phyloP scores from a whole-genome alignment of 2,797 vertebrate species.

The Linurgus olivaceus region DNA sequence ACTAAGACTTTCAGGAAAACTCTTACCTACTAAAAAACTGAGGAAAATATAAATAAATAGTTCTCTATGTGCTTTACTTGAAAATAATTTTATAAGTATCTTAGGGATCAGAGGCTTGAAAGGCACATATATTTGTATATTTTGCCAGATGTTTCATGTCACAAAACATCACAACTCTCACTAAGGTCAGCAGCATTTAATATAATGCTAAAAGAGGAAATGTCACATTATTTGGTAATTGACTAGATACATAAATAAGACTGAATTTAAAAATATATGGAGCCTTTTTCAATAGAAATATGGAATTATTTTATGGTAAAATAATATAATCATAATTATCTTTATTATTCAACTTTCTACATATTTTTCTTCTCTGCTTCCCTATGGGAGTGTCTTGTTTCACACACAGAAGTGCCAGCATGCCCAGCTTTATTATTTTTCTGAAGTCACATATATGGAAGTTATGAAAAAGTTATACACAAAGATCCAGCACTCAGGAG shows the following conservation, averaged over 20 bases:
- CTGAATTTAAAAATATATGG: not conserved
- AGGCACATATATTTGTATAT: constrained; percentile 2
- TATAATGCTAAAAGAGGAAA: not conserved
- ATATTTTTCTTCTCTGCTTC: not conserved
- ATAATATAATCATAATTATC: not conserved
- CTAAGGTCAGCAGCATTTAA: not conserved
- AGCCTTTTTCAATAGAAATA: not conserved
- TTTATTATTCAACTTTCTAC: not conserved
- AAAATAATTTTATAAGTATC: not conserved
- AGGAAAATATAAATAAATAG: not conserved
- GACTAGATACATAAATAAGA: not conserved
- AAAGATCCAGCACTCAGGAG: not conserved
- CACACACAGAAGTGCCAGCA: not conserved
- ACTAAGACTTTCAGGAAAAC: not conserved
- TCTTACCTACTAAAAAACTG: not conserved
- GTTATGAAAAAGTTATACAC: not conserved
- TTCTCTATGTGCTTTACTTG: not conserved
- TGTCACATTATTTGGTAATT: not conserved
- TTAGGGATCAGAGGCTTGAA: constrained; percentile 18
- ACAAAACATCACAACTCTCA: not conserved
- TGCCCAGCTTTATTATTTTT: not conserved
- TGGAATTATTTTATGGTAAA: not conserved
- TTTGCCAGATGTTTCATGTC: not conserved
- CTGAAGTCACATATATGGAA: not conserved
- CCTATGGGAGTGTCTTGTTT: not conserved